Evolutionary conservation across 2,888 invertebrate genomes (phyloP), one percentile per base, ranked within the genome.

Genomic region (Liposcelis brunnea): DNA sequence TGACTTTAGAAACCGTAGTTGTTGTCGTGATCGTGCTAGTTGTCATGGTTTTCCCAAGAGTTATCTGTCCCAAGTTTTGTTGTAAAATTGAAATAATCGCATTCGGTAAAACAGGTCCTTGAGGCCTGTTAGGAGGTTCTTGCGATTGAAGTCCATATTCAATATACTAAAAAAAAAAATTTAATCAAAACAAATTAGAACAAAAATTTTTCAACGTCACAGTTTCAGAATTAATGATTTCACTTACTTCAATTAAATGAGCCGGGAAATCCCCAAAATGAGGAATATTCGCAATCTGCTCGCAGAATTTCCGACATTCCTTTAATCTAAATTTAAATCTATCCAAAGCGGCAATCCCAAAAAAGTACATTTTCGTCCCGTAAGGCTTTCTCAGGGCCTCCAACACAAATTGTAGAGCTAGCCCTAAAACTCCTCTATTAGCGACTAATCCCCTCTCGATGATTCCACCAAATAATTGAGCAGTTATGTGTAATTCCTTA

Each of bases 291-390:
- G 82, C 77, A 31, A 97, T 82, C 59, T 95, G 93, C 60, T 93
- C 90, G 62, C 97, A 98, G 61, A 97, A 97, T 55, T 93, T 93
- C 53, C 93, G 91, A 61, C 94, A 97, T 51, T 94, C 91, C 61
- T 93, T 91, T 45, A 98, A 68, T 40, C 91, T 80, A 2, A 75
- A 76, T 62, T 93, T 94, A 63, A 97, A 98, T 43, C 90, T 71
- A 62, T 95, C 95, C 44, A 98, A 65, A 1, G 97, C 97, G 0
- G 93, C 89, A 50, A 95, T 82, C 19, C 97, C 97, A 61, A 98
- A 98, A 59, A 81, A 87, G 63, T 91, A 97, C 83, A 98, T 90
- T 66, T 95, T 95, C 46, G 82, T 81, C n/a, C 82, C 84, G 54
- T 84, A 84, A 0, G 85, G 82, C 59, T 95, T 93, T 47, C 87